Percentiles rank a stretch among this genome's conserved stretches.
These are phyloP conservation scores for Cylloceria caligata DNA, from an alignment of 2,888 invertebrate genomes.

Conservation along the genomic window DNA sequence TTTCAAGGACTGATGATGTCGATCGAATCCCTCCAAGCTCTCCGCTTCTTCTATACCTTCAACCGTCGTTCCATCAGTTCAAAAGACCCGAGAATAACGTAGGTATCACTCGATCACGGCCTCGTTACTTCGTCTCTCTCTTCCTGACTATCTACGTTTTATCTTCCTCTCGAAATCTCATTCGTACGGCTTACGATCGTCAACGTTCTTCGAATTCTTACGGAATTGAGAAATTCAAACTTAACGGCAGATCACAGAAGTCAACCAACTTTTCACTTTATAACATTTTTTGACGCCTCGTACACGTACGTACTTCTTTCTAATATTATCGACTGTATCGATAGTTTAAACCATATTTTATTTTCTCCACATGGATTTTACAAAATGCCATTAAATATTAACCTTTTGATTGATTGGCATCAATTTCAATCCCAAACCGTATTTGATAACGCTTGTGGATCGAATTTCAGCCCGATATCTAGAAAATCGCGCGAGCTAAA, in stretches of 20 bases:
- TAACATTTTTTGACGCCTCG: too few species aligned
- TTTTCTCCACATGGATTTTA: too few species aligned
- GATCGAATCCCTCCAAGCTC: conserved; percentile 15
- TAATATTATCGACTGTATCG: too few species aligned
- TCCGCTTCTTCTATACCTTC: not conserved
- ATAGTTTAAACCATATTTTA: too few species aligned
- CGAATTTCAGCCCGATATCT: too few species aligned
- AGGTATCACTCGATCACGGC: conserved; percentile 13
- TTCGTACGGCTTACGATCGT: not conserved
- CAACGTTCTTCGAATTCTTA: not conserved
- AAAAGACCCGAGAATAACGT: conserved; percentile 3
- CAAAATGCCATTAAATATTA: too few species aligned
- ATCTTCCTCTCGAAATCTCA: not conserved
- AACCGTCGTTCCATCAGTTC: conserved; percentile 14
- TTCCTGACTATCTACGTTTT: not conserved
- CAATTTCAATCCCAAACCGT: too few species aligned
- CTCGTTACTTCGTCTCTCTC: conserved; percentile 6
- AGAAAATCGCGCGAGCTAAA: too few species aligned
- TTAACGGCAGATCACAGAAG: not conserved
- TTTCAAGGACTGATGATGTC: conserved; percentile 20
- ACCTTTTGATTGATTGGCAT: too few species aligned
- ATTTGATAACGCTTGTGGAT: too few species aligned
- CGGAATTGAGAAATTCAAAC: not conserved
- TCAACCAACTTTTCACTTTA: too few species aligned
- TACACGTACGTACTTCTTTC: too few species aligned